Percentiles rank a stretch among this genome's conserved stretches.
phyloP scores from a whole-genome alignment of 2,888 invertebrate species.

The Rutpela maculata region DNA sequence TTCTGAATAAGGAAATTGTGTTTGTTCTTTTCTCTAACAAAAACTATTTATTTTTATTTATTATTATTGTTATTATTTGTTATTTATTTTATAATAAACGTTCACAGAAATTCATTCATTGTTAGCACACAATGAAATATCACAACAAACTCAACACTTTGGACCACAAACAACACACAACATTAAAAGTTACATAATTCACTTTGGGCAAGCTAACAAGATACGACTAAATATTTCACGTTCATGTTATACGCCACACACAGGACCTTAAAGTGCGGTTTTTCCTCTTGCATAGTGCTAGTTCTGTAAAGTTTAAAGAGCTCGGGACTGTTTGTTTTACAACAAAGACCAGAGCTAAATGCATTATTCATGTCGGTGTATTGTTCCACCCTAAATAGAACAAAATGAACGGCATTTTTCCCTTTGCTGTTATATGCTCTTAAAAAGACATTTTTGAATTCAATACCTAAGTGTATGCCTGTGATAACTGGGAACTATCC shows the following conservation, averaged over 20 bases:
- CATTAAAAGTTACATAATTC: background rate
- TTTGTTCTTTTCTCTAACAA: too few relatives aligned
- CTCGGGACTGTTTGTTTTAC: background rate
- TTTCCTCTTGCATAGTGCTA: background rate
- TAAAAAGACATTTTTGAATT: background rate
- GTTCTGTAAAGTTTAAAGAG: constrained; percentile 6
- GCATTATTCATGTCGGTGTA: constrained; percentile 7
- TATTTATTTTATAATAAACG: too few relatives aligned
- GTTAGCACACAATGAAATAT: background rate
- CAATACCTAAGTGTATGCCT: background rate
- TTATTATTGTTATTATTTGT: too few relatives aligned
- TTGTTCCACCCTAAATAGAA: background rate
- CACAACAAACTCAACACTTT: background rate
- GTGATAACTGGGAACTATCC: background rate
- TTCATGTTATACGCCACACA: background rate
- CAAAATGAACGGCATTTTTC: background rate
- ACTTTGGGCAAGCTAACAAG: background rate
- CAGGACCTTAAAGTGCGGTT: background rate
- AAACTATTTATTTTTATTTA: too few relatives aligned
- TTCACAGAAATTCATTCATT: background rate
- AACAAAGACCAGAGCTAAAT: constrained; percentile 10
- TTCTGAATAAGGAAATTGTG: too few relatives aligned
- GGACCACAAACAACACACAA: background rate
- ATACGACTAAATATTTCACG: background rate
- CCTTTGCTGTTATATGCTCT: background rate